Base-by-base conservation (phyloP, 2,888 invertebrate genomes). In the Eupithecia abbreviata region DNA sequence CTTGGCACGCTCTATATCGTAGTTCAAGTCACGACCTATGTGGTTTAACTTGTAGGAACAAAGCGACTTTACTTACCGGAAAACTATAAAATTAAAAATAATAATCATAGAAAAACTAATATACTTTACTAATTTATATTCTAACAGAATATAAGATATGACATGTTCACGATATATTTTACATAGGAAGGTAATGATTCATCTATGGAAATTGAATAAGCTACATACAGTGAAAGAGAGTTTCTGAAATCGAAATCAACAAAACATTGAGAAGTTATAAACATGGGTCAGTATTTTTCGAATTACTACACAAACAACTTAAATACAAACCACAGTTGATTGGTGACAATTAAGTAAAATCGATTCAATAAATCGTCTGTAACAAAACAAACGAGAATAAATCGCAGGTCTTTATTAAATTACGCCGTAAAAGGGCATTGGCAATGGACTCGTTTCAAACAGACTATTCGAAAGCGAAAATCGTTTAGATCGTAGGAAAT, bases 381-480 rank as follows among this genome's bases (percentile, higher is more conserved):
- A 74, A 74, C 51, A 77, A 18, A 66, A 55, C 4, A 73, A 43
- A 65, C 18, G 9, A 42, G 18, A 67, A 75, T 43, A 43, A 71
- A 73, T 76, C 85, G 85, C 86, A 77, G 66, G 41, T 58, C 72
- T 81, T 81, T 80, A 81, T 71, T 87, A 76, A 78, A 82, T 86
- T 90, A 81, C n/a, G 80, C 82, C 87, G 83, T 71, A 49, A 81
- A 78, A 85, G 85, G 85, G 76, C 87, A 87, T 89, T 91, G 91
- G 90, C 90, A 92, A 87, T 91, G 90, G 88, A 87, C 87, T 86
- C 86, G 80, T 83, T 86, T 82, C 84, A 83, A 81, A 80, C 83
- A 83, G 85, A 84, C 86, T 83, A 84, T 85, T 90, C 84, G 91
- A 92, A 93, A 92, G 92, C 89, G 92, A 93, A 92, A 93, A 89